These are phyloP conservation scores for Babylonia areolata DNA, from an alignment of 1,140 invertebrate species.

Conservation along the genomic window DNA sequence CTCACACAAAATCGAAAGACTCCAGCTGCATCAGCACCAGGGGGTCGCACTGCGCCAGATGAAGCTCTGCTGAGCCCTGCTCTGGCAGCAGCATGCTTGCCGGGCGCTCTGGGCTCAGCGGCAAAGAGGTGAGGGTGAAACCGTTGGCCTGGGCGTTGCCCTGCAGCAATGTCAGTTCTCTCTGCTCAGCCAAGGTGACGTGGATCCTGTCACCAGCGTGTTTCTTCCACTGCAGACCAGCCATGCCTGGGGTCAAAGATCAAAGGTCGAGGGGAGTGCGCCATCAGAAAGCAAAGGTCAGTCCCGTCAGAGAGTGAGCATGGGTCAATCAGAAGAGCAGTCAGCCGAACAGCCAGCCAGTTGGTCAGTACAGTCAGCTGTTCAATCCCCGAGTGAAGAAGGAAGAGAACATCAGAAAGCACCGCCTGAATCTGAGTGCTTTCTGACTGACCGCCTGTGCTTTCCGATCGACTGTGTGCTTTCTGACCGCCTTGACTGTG, in stretches of 20 bases:
- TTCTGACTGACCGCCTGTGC: too few relatives aligned
- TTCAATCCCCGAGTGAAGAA: too few relatives aligned
- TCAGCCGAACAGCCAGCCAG: too few relatives aligned
- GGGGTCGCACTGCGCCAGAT: slow-evolving; percentile 39
- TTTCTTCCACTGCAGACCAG: slow-evolving; percentile 69
- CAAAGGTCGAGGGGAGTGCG: neutral
- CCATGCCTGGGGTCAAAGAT: slow-evolving; percentile 52
- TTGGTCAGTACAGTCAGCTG: too few relatives aligned
- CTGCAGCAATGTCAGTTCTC: slow-evolving; percentile 14
- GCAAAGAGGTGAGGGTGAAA: slow-evolving; percentile 25
- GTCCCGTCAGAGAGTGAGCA: neutral
- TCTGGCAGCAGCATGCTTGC: slow-evolving; percentile 45
- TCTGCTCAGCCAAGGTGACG: slow-evolving; percentile 55
- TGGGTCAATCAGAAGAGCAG: neutral
- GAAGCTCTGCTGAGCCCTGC: slow-evolving; percentile 46
- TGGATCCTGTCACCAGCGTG: slow-evolving; percentile 49
- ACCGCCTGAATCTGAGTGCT: too few relatives aligned
- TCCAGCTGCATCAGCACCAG: slow-evolving; percentile 51
- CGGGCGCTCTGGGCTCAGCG: slow-evolving; percentile 37
- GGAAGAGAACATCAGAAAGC: too few relatives aligned
- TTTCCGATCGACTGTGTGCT: too few relatives aligned
- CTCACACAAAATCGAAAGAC: slow-evolving; percentile 57
- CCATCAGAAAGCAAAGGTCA: too few relatives aligned
- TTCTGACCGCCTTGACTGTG: too few relatives aligned
- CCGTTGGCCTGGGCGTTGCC: slow-evolving; percentile 40